phyloP scores from a whole-genome alignment of 2,113 vertebrate species.

The Gila orcuttii region DNA sequence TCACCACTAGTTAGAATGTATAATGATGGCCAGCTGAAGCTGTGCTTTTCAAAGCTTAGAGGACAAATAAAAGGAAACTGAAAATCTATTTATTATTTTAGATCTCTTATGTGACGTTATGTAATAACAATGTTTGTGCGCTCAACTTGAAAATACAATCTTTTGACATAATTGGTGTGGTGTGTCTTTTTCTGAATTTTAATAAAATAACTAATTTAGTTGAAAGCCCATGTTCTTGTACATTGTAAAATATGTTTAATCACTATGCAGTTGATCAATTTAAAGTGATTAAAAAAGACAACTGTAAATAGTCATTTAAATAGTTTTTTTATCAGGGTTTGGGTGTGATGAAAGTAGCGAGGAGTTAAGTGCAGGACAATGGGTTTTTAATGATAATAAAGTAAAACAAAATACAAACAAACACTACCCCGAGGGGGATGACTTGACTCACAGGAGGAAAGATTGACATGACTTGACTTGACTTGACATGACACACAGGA shows the following conservation, averaged over 20 bases:
- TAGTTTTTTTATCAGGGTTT: no score
- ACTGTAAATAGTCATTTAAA: neutral
- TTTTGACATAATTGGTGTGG: neutral
- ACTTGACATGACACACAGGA: no score
- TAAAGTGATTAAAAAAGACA: neutral
- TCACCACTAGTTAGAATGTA: conserved; percentile 23
- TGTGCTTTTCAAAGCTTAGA: neutral
- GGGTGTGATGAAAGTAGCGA: no score
- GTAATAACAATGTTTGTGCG: neutral
- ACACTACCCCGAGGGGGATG: no score
- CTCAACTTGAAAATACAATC: neutral
- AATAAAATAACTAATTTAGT: neutral
- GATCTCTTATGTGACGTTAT: neutral
- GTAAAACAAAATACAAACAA: no score
- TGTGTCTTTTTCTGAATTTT: neutral
- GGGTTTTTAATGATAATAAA: no score
- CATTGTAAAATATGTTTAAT: neutral
- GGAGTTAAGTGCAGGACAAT: no score
- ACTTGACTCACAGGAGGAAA: no score
- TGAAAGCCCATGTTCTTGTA: neutral
- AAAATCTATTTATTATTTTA: neutral
- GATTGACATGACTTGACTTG: no score
- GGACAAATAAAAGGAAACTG: neutral
- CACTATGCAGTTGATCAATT: neutral
- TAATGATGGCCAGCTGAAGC: conserved; percentile 4